Base-by-base conservation (phyloP, 2,797 vertebrate genomes). In the Rhynchonycteris naso region DNA sequence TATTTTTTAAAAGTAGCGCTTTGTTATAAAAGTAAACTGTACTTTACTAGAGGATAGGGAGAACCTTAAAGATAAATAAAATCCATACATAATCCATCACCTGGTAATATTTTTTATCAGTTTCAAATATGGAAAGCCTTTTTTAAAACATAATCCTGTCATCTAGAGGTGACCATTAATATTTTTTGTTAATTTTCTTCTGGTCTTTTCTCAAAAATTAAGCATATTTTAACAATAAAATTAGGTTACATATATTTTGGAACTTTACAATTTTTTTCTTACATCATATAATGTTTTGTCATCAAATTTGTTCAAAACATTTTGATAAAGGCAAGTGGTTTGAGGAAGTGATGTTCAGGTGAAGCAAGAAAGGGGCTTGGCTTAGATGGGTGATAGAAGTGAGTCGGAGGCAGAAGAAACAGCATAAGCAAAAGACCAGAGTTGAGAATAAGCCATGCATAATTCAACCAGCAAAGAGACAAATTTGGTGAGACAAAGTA, bases 101-200 rank as follows among this genome's bases (percentile, higher is more conserved):
- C 35, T 85, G 12, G 43, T 93, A 74, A 24, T 58, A 35, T 54
- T 54, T 59, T 81, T 79, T 28, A 63, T 88, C 75, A 21, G 43
- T 84, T 79, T 95, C 58, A 87, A 68, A 80, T 54, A 24, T 16
- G 33, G 58, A 83, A 80, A 90, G 28, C 2, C 4, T 68, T 54
- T 78, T 90, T 22, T 54, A 95, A 72, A 58, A 22, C 6, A 47
- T 83, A 35, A 54, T 92, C 13, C 12, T 58, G 21, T 80, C 24
- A 83, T 50, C 76, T 86, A 56, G 28, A 96, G 93, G 69, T 78
- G 95, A 43, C 28, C 33, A 66, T 69, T 86, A 93, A 63, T n/a
- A 59, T 22, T 81, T 89, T 56, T 88, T n/a, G 43, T 76, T 87
- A 19, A 65, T 59, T 71, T 91, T 66, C 33, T 88, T 88, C 56